A percentile compares a stretch with the other conserved stretches of the same genome.
Conservation (phyloP, 2,797 vertebrate species). For the Coracias cyanogaster region DNA sequence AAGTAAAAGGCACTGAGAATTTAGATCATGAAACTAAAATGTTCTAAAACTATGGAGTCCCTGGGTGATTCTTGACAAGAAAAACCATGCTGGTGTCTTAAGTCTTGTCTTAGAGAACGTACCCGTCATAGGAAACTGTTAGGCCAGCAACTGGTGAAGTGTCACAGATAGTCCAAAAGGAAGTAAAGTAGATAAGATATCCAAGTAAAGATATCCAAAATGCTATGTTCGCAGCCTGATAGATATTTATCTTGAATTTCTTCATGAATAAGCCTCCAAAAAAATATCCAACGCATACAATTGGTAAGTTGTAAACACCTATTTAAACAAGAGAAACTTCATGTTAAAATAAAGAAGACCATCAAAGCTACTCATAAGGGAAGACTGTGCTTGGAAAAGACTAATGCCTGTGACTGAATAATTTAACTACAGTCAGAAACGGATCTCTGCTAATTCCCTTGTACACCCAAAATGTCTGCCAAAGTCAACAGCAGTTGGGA, state of each 20-base stretch:
- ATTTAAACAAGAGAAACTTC: slow-evolving; percentile 33
- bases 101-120: background rate
- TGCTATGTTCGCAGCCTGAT: slow-evolving; percentile 61
- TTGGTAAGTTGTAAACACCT: slow-evolving; percentile 76
- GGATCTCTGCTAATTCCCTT: background rate
- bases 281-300: slow-evolving; percentile 75
- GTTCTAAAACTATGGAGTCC: background rate
- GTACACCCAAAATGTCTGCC: background rate
- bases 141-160: slow-evolving; percentile 71
- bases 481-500: background rate
- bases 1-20: background rate
- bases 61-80: background rate
- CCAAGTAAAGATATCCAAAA: slow-evolving; percentile 67
- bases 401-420: background rate
- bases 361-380: background rate
- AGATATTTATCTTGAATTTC: slow-evolving; percentile 70
- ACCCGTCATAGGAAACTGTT: slow-evolving; percentile 76
- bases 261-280: slow-evolving; percentile 77
- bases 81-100: background rate
- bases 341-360: slow-evolving; percentile 29
- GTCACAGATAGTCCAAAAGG: slow-evolving; percentile 68
- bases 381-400: background rate
- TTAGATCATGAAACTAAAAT: background rate
- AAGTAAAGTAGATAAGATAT: slow-evolving; percentile 66
- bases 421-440: background rate